Percentiles rank a stretch among this genome's conserved stretches.
These are phyloP conservation scores for Pteropus alecto DNA, from an alignment of 2,113 vertebrate species.

Conservation along the genomic window DNA sequence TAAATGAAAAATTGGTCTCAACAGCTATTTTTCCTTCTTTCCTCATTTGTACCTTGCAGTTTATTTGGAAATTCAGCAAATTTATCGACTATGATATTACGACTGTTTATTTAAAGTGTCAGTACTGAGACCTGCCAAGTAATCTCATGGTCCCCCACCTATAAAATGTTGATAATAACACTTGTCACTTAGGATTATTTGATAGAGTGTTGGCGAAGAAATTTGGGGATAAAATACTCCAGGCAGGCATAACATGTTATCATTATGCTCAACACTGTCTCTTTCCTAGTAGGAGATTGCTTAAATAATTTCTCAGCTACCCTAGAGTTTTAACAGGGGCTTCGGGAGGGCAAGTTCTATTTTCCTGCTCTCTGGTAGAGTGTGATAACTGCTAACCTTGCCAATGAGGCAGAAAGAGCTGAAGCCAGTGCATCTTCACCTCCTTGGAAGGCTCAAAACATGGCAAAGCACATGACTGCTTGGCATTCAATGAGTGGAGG, in stretches of 20 bases:
- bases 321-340: neutral
- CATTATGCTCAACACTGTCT: neutral
- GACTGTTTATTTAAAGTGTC: neutral
- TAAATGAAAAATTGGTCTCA: neutral
- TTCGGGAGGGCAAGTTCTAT: neutral
- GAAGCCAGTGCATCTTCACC: neutral
- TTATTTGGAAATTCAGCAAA: neutral
- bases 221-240: neutral
- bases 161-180: conserved; percentile 41
- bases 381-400: neutral
- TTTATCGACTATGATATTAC: neutral
- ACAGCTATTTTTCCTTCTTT: neutral
- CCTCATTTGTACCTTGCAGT: neutral
- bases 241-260: neutral
- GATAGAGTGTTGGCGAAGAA: neutral
- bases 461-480: neutral
- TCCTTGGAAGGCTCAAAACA: neutral
- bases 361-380: neutral
- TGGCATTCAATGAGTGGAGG: neutral
- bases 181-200: conserved; percentile 52
- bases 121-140: neutral
- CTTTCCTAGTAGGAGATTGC: neutral
- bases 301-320: conserved; percentile 10
- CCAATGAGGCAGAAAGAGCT: neutral
- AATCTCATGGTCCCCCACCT: neutral